Conservation (phyloP, 2,888 invertebrate genomes). For the Linnaemya vulpina region DNA sequence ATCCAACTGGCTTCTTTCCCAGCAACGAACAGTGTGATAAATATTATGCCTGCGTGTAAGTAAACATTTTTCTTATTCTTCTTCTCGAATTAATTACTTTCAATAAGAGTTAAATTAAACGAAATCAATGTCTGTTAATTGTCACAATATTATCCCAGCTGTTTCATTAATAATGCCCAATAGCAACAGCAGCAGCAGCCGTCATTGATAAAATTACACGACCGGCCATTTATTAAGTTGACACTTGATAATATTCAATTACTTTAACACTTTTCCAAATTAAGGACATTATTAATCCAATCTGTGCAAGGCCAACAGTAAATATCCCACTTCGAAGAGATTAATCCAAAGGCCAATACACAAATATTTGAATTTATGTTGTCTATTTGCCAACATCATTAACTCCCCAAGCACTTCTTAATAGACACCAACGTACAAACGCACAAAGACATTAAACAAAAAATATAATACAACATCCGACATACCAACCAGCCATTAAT, state of each 20-base stretch:
- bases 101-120: too few species aligned
- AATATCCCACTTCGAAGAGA: background rate
- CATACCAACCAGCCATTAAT: background rate
- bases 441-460: background rate
- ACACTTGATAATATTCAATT: slow-evolving; percentile 60
- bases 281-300: slow-evolving; percentile 21
- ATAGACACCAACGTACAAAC: slow-evolving; percentile 14
- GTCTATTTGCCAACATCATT: slow-evolving; percentile 26
- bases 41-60: slow-evolving; percentile 90
- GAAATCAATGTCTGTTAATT: background rate
- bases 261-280: slow-evolving; percentile 53
- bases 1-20: slow-evolving; percentile 91
- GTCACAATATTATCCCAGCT: background rate
- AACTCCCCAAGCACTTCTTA: slow-evolving; percentile 58
- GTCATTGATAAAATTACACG: slow-evolving; percentile 20
- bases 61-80: slow-evolving; percentile 34
- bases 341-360: background rate
- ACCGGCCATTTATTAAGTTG: slow-evolving; percentile 51
- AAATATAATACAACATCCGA: background rate
- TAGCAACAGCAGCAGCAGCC: background rate
- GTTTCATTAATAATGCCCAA: slow-evolving; percentile 2
- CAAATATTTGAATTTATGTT: slow-evolving; percentile 5
- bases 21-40: slow-evolving; percentile 94
- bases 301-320: background rate
- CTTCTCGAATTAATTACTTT: too few species aligned